Conservation (phyloP, 1,140 invertebrate species). For the Dreissena rostriformis region DNA sequence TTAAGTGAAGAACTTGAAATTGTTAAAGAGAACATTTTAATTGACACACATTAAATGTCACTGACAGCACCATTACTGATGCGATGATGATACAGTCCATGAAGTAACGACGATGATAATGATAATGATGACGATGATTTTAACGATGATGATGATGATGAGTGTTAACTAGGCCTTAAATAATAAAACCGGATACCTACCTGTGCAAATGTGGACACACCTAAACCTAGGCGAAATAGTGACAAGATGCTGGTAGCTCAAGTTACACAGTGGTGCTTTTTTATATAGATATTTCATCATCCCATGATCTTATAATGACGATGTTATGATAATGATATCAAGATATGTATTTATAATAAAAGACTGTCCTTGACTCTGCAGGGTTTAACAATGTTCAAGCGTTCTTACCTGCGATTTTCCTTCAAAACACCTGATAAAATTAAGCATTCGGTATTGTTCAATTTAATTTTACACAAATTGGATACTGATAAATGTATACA, state of each 20-base stretch:
- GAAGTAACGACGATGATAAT: conserved; percentile 13
- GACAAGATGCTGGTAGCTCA: no score
- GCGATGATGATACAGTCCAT: no score
- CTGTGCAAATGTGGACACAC: no score
- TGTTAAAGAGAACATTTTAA: no score
- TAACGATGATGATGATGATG: conserved; percentile 31
- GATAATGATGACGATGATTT: conserved; percentile 24
- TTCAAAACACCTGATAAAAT: conserved; percentile 60
- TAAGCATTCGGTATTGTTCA: conserved; percentile 55
- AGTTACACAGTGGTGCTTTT: no score
- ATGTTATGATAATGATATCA: conserved; percentile 47
- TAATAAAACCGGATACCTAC: no score
- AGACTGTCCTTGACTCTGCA: conserved; percentile 47
- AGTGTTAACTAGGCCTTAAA: background rate
- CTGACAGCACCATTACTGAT: no score
- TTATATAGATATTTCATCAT: background rate
- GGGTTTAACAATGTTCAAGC: conserved; percentile 61
- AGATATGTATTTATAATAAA: conserved; percentile 58
- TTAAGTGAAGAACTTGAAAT: no score
- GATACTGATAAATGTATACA: no score
- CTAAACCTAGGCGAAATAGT: no score
- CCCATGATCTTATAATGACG: conserved; percentile 9
- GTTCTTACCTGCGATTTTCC: conserved; percentile 52
- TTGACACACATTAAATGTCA: no score
- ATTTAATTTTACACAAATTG: conserved; percentile 10